phyloP scores from a whole-genome alignment of 2,113 vertebrate genomes.

The Hiodon alosoides region DNA sequence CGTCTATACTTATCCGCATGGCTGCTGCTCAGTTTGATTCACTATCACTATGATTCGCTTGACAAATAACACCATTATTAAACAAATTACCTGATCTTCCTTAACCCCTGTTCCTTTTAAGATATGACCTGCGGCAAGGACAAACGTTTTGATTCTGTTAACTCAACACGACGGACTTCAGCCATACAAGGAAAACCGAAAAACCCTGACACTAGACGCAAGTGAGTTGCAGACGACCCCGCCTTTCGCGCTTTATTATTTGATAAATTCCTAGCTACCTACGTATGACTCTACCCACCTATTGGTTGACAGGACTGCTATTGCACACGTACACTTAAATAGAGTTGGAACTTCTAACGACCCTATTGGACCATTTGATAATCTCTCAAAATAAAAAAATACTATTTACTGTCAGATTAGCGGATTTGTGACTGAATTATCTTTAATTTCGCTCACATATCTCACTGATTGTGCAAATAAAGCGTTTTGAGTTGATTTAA shows the following conservation, averaged over 20 bases:
- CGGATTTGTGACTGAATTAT: too few relatives aligned
- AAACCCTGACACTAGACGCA: background rate
- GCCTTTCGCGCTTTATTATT: background rate
- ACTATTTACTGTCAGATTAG: too few relatives aligned
- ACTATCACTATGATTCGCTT: background rate
- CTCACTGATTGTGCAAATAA: too few relatives aligned
- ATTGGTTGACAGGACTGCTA: constrained; percentile 5
- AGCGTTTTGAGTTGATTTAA: too few relatives aligned
- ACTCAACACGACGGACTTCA: background rate
- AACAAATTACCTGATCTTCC: constrained; percentile 17
- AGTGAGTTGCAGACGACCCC: background rate
- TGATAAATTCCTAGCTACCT: background rate
- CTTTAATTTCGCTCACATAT: too few relatives aligned
- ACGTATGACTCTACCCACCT: background rate
- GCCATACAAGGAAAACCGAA: constrained; percentile 12
- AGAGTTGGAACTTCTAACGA: background rate
- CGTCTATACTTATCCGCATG: background rate
- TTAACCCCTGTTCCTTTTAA: constrained; percentile 9
- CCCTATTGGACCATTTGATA: background rate
- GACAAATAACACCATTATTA: background rate
- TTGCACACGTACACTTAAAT: too few relatives aligned
- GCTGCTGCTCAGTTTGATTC: background rate
- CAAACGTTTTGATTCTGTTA: background rate
- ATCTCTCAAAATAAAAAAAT: background rate
- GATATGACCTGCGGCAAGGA: constrained; percentile 16